Conservation (phyloP, 2,888 invertebrate species). For the Lepidocyrtoides sp. region DNA sequence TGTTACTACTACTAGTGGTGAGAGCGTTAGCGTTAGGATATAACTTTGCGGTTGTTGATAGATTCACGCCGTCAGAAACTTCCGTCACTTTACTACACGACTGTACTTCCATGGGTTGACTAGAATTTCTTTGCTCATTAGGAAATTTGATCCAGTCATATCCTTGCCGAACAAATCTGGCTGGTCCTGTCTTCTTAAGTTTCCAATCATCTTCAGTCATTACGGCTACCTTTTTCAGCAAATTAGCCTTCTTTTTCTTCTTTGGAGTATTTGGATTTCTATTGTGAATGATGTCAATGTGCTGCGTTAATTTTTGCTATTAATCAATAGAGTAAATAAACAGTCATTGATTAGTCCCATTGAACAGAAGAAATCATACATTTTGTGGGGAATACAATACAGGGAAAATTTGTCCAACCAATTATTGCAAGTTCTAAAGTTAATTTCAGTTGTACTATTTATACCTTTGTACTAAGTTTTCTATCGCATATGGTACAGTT, state of each 20-base stretch:
- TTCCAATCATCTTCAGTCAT: conserved; percentile 49
- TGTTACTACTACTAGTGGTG: no score
- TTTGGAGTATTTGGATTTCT: conserved; percentile 8
- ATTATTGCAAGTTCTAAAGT: neutral
- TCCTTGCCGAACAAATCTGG: neutral
- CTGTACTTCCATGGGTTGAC: no score
- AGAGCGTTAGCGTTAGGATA: no score
- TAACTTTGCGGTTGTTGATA: no score
- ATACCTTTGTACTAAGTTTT: conserved; percentile 78
- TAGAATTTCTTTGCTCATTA: neutral
- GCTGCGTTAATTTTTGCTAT: conserved; percentile 79
- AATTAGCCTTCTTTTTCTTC: conserved; percentile 47
- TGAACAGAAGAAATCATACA: neutral
- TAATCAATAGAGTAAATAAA: neutral
- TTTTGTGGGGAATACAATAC: neutral
- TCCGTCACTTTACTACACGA: no score
- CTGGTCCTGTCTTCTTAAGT: conserved; percentile 38
- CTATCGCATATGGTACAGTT: conserved; percentile 76
- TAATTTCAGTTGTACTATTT: neutral
- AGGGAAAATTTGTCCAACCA: neutral
- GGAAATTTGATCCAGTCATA: conserved; percentile 42
- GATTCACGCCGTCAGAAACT: no score
- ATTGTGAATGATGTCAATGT: conserved; percentile 65
- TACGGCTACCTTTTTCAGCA: neutral
- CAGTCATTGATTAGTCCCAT: no score